Percentiles rank a stretch among this genome's conserved stretches.
Evolutionary conservation across 1,140 invertebrate species (phyloP).

Genomic region (Lasaia peninsularis): DNA sequence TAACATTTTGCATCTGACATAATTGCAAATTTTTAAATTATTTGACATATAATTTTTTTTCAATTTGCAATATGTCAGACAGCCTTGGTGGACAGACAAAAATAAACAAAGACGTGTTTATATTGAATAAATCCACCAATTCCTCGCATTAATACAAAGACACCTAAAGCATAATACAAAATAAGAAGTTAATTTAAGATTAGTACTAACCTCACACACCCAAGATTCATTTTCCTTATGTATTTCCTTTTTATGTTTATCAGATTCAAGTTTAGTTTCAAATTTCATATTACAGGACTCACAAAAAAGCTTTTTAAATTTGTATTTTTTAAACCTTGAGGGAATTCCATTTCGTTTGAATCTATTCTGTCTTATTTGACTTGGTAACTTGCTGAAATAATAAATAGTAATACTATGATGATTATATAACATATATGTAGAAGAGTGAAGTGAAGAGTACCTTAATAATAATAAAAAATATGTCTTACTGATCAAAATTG

Average conservation of each 20-base stretch:
- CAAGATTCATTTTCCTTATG: conserved; percentile 33
- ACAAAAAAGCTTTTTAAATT: conserved; percentile 36
- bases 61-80: too few species aligned
- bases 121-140: too few species aligned
- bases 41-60: too few species aligned
- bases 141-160: too few species aligned
- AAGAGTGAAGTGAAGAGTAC: too few species aligned
- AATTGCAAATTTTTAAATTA: too few species aligned
- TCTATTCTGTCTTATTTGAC: conserved; percentile 26
- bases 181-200: conserved; percentile 2
- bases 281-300: conserved; percentile 38
- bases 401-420: background rate
- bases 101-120: too few species aligned
- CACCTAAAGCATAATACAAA: background rate
- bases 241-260: conserved; percentile 30
- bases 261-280: conserved; percentile 25
- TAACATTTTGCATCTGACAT: too few species aligned
- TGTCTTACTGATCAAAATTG: too few species aligned
- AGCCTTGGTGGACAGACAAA: too few species aligned
- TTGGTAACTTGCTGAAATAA: conserved; percentile 16
- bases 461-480: too few species aligned
- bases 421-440: too few species aligned
- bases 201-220: conserved; percentile 41
- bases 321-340: conserved; percentile 25
- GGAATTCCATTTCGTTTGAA: conserved; percentile 27